phyloP scores from a whole-genome alignment of 2,113 vertebrate genomes.

The Pseudorectes ferrugineus region DNA sequence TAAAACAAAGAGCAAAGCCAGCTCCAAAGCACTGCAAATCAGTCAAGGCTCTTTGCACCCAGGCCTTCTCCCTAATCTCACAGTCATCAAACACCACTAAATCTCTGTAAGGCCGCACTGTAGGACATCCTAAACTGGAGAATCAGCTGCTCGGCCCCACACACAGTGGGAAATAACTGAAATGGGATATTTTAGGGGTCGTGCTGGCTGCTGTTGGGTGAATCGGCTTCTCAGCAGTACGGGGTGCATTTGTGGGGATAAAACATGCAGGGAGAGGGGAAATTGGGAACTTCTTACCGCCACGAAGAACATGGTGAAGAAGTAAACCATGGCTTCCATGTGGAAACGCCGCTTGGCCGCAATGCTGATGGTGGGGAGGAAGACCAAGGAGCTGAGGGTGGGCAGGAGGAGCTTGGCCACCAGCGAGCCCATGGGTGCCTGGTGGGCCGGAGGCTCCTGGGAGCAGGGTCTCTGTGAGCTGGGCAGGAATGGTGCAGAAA shows the following conservation, averaged over 20 bases:
- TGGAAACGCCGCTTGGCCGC: slow-evolving; percentile 92
- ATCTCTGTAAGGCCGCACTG: not conserved
- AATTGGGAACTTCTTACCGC: slow-evolving; percentile 74
- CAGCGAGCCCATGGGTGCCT: slow-evolving; percentile 82
- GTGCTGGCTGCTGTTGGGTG: not conserved
- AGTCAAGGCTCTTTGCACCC: not conserved
- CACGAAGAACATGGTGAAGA: slow-evolving; percentile 96
- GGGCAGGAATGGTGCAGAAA: not conserved
- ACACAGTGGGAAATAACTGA: fast-evolving
- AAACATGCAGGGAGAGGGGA: not conserved
- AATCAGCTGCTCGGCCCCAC: not conserved
- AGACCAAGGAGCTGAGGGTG: slow-evolving; percentile 89
- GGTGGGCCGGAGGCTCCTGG: fast-evolving
- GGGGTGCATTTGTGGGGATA: fast-evolving
- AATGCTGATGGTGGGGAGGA: slow-evolving; percentile 87
- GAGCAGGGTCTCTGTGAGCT: not conserved
- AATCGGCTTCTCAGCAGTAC: not conserved
- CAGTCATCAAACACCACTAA: not conserved
- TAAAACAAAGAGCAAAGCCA: not conserved
- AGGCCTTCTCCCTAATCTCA: not conserved
- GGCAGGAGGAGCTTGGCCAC: slow-evolving; percentile 93
- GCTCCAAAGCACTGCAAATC: not conserved
- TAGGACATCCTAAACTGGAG: not conserved
- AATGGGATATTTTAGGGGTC: not conserved
- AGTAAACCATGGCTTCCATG: slow-evolving; percentile 98